phyloP scores from a whole-genome alignment of 2,113 vertebrate genomes.

The Caretta caretta region DNA sequence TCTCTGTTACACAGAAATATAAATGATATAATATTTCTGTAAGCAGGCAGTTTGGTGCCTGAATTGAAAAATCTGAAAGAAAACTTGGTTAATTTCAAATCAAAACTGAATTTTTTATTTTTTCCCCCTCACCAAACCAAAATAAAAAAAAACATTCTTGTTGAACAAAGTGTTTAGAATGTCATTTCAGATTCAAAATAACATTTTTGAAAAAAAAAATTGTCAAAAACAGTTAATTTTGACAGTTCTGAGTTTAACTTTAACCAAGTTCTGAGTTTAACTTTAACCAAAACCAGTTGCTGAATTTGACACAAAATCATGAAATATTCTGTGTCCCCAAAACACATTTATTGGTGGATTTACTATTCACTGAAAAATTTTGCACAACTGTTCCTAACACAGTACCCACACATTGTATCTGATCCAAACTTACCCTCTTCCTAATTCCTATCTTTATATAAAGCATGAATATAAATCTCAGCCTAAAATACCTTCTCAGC shows the following conservation, averaged over 20 bases:
- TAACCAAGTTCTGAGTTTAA: too few relatives aligned
- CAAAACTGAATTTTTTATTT: not conserved
- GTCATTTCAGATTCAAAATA: not conserved
- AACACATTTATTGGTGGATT: not conserved
- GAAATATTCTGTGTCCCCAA: not conserved
- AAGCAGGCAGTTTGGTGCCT: not conserved
- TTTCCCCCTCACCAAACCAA: not conserved
- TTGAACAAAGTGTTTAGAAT: not conserved
- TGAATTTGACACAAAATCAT: not conserved
- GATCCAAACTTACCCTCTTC: not conserved
- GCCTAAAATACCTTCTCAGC: not conserved
- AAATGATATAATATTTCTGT: not conserved
- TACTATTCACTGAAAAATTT: not conserved
- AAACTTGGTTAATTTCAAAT: not conserved
- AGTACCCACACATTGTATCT: not conserved
- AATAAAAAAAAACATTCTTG: not conserved
- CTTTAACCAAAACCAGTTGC: not conserved
- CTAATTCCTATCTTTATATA: not conserved
- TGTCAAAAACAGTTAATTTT: too few relatives aligned
- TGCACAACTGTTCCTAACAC: not conserved
- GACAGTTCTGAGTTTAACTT: too few relatives aligned
- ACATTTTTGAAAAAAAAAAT: not conserved
- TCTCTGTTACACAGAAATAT: conserved; percentile 10
- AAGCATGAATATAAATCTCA: conserved; percentile 19
- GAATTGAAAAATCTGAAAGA: not conserved